Evolutionary conservation across 2,113 vertebrate genomes (phyloP).

Genomic region (Hippolais icterina): DNA sequence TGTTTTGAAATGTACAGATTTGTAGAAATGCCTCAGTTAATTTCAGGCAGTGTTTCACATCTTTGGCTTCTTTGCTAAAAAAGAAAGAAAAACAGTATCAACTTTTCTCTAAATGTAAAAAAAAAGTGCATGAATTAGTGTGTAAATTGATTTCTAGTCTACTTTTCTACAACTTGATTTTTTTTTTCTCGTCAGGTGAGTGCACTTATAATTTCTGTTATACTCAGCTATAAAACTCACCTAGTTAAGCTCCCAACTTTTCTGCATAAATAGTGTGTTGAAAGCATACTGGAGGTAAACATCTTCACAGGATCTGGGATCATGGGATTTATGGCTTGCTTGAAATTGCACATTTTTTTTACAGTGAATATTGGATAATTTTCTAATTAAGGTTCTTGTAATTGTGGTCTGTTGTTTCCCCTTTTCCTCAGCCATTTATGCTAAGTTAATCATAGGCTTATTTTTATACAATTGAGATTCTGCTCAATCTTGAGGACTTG

Average conservation of each 20-base stretch:
- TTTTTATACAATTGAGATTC: not conserved
- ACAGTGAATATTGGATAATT: not conserved
- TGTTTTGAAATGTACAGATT: not conserved
- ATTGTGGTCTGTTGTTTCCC: not conserved
- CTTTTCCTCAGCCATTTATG: not conserved
- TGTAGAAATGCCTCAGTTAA: not conserved
- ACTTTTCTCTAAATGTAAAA: not conserved
- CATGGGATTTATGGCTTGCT: not conserved
- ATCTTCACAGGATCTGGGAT: not conserved
- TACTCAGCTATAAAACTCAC: not conserved
- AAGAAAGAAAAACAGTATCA: fast-evolving
- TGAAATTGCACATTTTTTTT: not conserved
- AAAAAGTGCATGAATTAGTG: not conserved
- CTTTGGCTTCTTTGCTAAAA: not conserved
- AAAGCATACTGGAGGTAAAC: not conserved
- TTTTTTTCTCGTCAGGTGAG: not conserved
- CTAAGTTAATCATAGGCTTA: not conserved
- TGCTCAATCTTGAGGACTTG: not conserved
- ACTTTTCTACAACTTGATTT: not conserved
- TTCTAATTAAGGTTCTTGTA: not conserved
- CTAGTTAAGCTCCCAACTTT: constrained; percentile 11
- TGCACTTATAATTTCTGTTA: not conserved
- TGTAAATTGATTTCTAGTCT: not conserved
- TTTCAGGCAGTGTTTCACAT: fast-evolving
- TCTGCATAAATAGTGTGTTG: not conserved